phyloP scores from a whole-genome alignment of 2,113 vertebrate species.

The Coptodon bakossiorum region DNA sequence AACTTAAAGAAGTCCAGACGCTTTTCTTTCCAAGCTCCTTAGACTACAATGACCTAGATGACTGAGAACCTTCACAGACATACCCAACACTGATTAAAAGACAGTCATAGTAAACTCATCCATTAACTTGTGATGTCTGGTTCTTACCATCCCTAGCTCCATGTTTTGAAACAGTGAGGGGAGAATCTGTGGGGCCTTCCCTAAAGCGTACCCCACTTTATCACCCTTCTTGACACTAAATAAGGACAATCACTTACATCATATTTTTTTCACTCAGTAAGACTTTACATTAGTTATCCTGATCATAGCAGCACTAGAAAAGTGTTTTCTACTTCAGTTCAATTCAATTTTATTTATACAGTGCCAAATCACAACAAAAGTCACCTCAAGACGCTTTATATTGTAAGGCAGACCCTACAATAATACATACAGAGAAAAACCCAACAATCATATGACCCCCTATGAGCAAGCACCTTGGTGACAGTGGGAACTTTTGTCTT shows the following conservation, averaged over 20 bases:
- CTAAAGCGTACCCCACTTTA: neutral
- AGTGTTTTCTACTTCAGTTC: neutral
- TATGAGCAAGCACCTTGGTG: fast-evolving
- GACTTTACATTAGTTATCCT: neutral
- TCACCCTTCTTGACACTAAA: neutral
- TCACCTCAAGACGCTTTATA: fast-evolving
- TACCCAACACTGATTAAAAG: neutral
- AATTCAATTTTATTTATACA: fast-evolving
- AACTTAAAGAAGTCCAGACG: too few relatives aligned
- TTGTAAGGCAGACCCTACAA: fast-evolving
- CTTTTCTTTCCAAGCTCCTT: too few relatives aligned
- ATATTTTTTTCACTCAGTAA: neutral
- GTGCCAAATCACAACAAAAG: fast-evolving
- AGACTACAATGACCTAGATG: too few relatives aligned
- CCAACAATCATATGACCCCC: neutral
- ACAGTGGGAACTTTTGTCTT: neutral
- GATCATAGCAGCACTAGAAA: neutral
- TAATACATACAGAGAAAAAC: neutral
- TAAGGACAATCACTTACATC: neutral
- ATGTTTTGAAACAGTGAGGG: neutral
- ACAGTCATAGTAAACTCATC: neutral
- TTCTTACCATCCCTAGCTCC: neutral
- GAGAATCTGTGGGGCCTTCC: neutral
- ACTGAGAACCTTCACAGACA: too few relatives aligned
- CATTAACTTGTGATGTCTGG: neutral